A percentile compares a stretch with the other conserved stretches of the same genome.
These are phyloP conservation scores for Enoplosus armatus DNA, from an alignment of 2,797 vertebrate species.

Conservation along the genomic window DNA sequence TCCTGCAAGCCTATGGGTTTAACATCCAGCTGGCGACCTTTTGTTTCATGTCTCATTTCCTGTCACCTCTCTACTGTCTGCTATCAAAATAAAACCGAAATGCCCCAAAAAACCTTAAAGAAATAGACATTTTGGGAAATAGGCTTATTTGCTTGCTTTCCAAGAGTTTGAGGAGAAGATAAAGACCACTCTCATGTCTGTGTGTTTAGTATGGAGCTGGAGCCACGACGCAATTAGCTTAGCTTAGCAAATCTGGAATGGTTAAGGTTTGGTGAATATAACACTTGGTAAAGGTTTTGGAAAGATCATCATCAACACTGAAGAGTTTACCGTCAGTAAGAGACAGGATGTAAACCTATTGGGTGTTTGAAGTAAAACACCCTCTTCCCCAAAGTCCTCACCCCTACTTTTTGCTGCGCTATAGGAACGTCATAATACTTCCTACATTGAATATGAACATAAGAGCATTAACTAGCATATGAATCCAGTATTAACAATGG, in stretches of 20 bases:
- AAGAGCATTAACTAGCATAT: not conserved
- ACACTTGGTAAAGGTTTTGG: no score
- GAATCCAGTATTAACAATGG: not conserved
- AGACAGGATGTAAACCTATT: no score
- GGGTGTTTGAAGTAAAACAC: not conserved
- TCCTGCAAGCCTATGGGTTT: not conserved
- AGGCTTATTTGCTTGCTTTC: not conserved
- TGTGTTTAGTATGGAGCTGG: not conserved
- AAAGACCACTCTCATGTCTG: not conserved
- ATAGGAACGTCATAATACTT: not conserved
- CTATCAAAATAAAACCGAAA: not conserved
- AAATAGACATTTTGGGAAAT: not conserved
- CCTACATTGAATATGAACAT: not conserved
- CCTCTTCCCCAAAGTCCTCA: no score
- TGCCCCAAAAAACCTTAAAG: not conserved
- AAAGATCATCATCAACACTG: no score
- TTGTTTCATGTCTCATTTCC: not conserved
- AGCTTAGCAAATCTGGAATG: constrained; percentile 4
- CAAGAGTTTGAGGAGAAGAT: not conserved
- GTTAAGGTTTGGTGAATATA: no score
- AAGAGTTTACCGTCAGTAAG: not conserved
- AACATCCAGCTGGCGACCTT: not conserved
- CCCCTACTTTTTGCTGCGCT: no score
- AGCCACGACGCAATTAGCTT: not conserved
- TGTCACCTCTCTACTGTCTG: not conserved